Percentiles rank a stretch among this genome's conserved stretches.
These are phyloP conservation scores for Atrichornis clamosus DNA, from an alignment of 2,113 vertebrate species.

Conservation along the genomic window DNA sequence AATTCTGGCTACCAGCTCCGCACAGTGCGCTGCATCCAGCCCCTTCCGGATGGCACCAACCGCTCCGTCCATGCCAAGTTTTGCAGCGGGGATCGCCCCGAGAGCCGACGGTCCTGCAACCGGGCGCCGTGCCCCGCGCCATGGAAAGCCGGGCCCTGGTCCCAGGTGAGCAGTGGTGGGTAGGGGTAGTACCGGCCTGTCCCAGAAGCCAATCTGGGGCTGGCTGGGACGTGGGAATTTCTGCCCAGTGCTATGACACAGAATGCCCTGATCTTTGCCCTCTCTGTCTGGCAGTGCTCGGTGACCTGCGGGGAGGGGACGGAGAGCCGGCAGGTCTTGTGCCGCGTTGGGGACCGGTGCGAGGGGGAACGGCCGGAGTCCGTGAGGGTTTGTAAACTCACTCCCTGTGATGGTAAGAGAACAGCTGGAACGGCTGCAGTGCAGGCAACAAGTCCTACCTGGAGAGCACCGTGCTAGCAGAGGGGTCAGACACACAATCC, in stretches of 20 bases:
- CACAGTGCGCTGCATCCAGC: constrained; percentile 88
- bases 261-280: not conserved
- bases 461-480: not conserved
- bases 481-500: no score
- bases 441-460: not conserved
- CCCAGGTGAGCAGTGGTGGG: constrained; percentile 73
- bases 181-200: not conserved
- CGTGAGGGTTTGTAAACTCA: constrained; percentile 75
- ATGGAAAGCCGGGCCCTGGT: constrained; percentile 92
- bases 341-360: constrained; percentile 84
- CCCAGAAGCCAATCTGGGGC: not conserved
- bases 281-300: constrained; percentile 79
- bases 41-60: constrained; percentile 80
- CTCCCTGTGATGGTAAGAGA: constrained; percentile 84
- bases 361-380: constrained; percentile 83
- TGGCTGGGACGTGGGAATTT: fast-evolving
- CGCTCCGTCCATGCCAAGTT: constrained; percentile 91
- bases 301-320: constrained; percentile 92
- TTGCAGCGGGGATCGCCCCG: constrained; percentile 85
- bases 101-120: constrained; percentile 86
- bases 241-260: not conserved
- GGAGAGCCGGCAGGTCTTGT: constrained; percentile 81
- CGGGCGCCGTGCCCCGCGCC: constrained; percentile 79
- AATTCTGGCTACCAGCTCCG: constrained; percentile 90
- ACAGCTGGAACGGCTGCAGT: fast-evolving